These are phyloP conservation scores for Aradus depressus DNA, from an alignment of 2,888 invertebrate genomes.

Conservation along the genomic window DNA sequence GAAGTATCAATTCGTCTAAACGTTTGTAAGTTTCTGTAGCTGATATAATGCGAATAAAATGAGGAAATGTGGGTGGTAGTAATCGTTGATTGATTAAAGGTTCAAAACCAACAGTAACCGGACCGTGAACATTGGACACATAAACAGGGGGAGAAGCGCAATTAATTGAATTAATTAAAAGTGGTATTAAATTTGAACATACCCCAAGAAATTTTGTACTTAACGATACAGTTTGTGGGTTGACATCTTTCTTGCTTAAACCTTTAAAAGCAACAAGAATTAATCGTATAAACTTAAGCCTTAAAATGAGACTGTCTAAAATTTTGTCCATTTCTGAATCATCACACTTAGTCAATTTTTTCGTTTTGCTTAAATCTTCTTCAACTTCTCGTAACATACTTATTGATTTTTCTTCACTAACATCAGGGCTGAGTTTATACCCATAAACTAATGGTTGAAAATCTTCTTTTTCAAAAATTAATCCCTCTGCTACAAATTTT, in stretches of 20 bases:
- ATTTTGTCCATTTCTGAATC: constrained; percentile 39
- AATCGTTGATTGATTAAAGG: constrained; percentile 90
- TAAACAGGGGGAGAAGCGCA: constrained; percentile 27
- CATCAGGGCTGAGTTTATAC: constrained; percentile 69
- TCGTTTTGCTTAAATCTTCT: constrained; percentile 69
- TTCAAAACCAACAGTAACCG: constrained; percentile 72
- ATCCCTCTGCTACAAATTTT: constrained; percentile 73
- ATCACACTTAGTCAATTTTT: constrained; percentile 43
- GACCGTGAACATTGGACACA: constrained; percentile 22
- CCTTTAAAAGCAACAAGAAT: constrained; percentile 57
- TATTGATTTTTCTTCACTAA: constrained; percentile 67
- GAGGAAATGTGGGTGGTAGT: constrained; percentile 94
- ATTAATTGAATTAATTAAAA: constrained; percentile 24
- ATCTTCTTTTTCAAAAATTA: constrained; percentile 90
- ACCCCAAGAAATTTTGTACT: constrained; percentile 70
- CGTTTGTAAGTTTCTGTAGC: constrained; percentile 66
- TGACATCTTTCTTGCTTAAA: constrained; percentile 46
- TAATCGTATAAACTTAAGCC: constrained; percentile 77
- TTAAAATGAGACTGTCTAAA: constrained; percentile 56
- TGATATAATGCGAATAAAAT: constrained; percentile 80
- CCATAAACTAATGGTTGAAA: constrained; percentile 89
- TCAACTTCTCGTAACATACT: constrained; percentile 81
- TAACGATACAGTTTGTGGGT: constrained; percentile 50
- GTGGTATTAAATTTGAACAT: constrained; percentile 68
- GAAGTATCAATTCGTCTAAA: constrained; percentile 65